Conservation (phyloP, 2,113 vertebrate genomes). For the Vanacampus margaritifer region DNA sequence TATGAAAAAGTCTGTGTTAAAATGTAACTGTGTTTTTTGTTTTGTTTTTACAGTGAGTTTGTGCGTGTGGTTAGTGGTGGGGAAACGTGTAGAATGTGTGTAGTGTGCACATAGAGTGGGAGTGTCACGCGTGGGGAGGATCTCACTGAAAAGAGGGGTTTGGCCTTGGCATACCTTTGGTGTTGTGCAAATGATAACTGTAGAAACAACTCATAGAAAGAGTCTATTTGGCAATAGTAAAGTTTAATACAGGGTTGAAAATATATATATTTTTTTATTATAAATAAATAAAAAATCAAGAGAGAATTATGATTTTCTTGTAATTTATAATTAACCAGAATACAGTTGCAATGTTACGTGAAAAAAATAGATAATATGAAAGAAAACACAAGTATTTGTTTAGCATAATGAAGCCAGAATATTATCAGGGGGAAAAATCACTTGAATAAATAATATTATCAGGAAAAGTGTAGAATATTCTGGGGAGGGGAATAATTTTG, state of each 20-base stretch:
- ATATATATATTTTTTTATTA: too few species aligned
- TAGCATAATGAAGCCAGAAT: not conserved
- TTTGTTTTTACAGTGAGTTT: not conserved
- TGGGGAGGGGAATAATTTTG: too few species aligned
- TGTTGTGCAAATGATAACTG: not conserved
- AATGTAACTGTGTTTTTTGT: not conserved
- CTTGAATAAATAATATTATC: not conserved
- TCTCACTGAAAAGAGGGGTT: not conserved
- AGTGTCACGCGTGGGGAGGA: not conserved
- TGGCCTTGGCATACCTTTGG: not conserved
- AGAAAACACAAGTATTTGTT: not conserved
- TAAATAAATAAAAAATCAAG: too few species aligned
- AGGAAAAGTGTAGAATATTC: too few species aligned
- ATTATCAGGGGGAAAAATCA: not conserved
- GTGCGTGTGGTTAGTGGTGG: not conserved
- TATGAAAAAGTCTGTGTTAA: slow-evolving; percentile 1
- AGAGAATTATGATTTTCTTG: too few species aligned
- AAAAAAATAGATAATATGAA: too few species aligned
- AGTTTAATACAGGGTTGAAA: too few species aligned
- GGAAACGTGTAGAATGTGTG: too few species aligned
- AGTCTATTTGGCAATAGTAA: not conserved
- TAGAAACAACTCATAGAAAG: not conserved
- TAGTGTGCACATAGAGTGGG: too few species aligned
- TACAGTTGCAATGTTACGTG: not conserved
- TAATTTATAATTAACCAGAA: not conserved